Base-by-base conservation (phyloP, 2,888 invertebrate species). In the Dichetophora obliterata region DNA sequence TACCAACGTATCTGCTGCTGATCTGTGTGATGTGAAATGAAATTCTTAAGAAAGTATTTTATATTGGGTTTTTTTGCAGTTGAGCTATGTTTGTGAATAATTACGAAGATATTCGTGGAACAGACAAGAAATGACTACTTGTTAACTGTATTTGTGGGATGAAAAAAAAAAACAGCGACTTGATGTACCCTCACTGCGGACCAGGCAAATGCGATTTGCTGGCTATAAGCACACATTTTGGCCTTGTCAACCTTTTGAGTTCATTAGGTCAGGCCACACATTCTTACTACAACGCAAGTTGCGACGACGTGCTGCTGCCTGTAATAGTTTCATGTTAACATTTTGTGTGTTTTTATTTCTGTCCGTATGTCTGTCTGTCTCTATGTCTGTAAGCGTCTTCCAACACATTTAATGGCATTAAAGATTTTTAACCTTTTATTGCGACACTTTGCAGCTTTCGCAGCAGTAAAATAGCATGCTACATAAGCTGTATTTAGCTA, bases 141-240 rank as follows among this genome's bases (percentile, higher is more conserved):
- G 14, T 3, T 43, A 43, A 43, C 43, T 43, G 11, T 43, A 37
- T 8, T 43, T 43, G 43, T 43, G 43, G 43, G 11, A 11, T 43
- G 6, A n/a, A 14, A 22, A 54, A 59, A 27, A 27, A 59, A 24
- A 27, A 66, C 75, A n/a, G 31, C 63, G 52, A 22, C 78, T 50
- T 75, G 57, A 69, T 52, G 31, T 75, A 57, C 27, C 48, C 75
- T 81, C 78, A 22, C 59, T 70, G 65, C 27, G 70, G 70, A 75
- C 79, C 77, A 80, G 80, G 82, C 76, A 84, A 82, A 82, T 83
- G 81, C 85, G 82, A 84, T 84, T 84, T 84, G 77, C 59, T 54
- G 31, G 66, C 54, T 37, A 31, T 6, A 37, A 34, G 37, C 34
- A 65, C 74, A 68, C 66, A 65, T 77, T 78, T 73, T 81, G 80